These are phyloP conservation scores for Tachycineta bicolor DNA, from an alignment of 2,113 vertebrate species.

Conservation along the genomic window DNA sequence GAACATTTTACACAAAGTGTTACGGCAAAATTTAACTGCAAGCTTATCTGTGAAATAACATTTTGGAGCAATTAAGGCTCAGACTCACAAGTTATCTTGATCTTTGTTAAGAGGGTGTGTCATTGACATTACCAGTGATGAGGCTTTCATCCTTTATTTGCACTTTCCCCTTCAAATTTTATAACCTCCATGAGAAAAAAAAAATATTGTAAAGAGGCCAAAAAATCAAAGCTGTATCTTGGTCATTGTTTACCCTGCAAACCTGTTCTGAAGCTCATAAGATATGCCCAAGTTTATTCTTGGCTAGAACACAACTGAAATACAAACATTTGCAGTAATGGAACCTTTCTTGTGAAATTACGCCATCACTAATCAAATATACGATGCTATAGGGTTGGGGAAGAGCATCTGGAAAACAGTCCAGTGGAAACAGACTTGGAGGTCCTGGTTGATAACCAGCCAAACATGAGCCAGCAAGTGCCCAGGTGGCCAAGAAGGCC, in stretches of 20 bases:
- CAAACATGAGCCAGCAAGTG: rapidly evolving
- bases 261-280: neutral
- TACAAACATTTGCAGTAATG: neutral
- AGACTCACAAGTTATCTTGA: neutral
- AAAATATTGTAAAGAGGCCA: neutral
- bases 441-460: rapidly evolving
- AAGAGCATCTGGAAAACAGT: neutral
- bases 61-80: neutral
- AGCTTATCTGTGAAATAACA: neutral
- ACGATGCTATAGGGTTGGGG: rapidly evolving
- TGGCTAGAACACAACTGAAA: neutral
- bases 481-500: neutral
- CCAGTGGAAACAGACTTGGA: neutral
- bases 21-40: neutral
- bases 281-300: neutral
- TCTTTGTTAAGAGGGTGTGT: neutral
- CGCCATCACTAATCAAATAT: neutral
- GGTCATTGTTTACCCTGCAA: neutral
- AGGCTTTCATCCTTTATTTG: neutral
- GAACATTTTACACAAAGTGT: neutral
- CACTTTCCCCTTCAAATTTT: neutral
- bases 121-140: neutral
- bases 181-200: neutral
- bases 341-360: neutral
- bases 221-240: neutral